Evolutionary conservation across 2,797 vertebrate species (phyloP).

Genomic region (Moxostoma hubbsi): DNA sequence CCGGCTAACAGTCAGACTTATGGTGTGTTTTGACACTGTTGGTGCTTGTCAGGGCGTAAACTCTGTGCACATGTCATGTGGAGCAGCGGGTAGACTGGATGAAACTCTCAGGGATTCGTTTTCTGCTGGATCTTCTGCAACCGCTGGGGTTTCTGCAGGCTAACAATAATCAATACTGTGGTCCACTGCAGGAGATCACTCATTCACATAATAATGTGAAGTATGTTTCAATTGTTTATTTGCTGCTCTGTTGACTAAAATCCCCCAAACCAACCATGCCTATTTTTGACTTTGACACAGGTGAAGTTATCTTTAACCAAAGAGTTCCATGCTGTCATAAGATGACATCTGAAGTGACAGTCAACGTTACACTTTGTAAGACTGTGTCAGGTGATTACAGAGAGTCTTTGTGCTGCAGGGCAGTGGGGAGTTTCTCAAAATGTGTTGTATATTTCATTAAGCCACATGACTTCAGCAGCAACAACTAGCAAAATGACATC

Average conservation of each 20-base stretch:
- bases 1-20: background rate
- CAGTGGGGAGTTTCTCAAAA: constrained; percentile 4
- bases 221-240: too few relatives aligned
- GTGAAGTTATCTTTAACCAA: background rate
- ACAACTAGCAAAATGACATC: background rate
- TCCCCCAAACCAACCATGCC: background rate
- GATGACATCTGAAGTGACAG: constrained; percentile 19
- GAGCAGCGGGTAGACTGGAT: constrained; percentile 36
- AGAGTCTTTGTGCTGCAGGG: constrained; percentile 12
- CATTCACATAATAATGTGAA: too few relatives aligned
- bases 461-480: background rate
- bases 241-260: too few relatives aligned
- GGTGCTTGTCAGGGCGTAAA: constrained; percentile 11
- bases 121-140: constrained; percentile 16
- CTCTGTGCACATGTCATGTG: background rate
- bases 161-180: constrained; percentile 42
- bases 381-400: background rate
- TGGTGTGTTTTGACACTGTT: constrained; percentile 24
- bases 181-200: constrained; percentile 24
- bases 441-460: background rate
- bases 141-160: constrained; percentile 19
- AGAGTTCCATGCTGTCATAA: background rate
- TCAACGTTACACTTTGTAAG: background rate
- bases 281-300: background rate
- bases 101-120: constrained; percentile 24